phyloP scores from a whole-genome alignment of 2,113 vertebrate genomes.

The Etheostoma spectabile region DNA sequence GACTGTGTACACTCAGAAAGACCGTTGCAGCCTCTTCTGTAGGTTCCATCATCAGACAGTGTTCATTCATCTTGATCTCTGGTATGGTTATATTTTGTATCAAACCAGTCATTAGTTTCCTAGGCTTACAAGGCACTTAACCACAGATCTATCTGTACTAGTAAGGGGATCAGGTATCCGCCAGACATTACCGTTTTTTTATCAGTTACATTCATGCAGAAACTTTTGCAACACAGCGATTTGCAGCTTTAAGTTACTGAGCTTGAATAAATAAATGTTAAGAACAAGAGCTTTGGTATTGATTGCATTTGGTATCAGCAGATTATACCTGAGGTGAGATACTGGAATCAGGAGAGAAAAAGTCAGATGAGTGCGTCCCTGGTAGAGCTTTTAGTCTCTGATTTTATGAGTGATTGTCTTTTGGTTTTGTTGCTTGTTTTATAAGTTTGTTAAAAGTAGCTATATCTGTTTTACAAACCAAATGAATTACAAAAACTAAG shows the following conservation, averaged over 20 bases:
- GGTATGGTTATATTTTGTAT: neutral
- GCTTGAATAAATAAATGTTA: neutral
- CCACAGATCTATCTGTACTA: neutral
- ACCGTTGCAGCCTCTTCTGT: neutral
- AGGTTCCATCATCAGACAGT: conserved; percentile 11
- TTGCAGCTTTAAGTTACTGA: neutral
- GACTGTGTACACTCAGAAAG: neutral
- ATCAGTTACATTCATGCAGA: neutral
- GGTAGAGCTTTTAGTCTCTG: neutral
- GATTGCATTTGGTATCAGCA: neutral
- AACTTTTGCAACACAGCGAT: neutral
- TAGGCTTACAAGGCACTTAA: neutral
- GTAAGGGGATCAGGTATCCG: neutral
- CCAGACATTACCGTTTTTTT: neutral
- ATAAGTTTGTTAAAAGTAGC: neutral
- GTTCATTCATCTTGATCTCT: neutral
- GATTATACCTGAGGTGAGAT: neutral
- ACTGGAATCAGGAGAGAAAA: neutral
- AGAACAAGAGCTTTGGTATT: neutral
- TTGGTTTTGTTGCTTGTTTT: neutral
- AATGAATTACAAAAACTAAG: neutral
- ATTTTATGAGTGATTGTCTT: neutral
- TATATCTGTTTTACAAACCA: neutral
- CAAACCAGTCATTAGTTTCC: fast-evolving
- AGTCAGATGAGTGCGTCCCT: neutral